Percentiles rank a stretch among this genome's conserved stretches.
phyloP scores from a whole-genome alignment of 2,888 invertebrate genomes.

The Thalpophila matura region DNA sequence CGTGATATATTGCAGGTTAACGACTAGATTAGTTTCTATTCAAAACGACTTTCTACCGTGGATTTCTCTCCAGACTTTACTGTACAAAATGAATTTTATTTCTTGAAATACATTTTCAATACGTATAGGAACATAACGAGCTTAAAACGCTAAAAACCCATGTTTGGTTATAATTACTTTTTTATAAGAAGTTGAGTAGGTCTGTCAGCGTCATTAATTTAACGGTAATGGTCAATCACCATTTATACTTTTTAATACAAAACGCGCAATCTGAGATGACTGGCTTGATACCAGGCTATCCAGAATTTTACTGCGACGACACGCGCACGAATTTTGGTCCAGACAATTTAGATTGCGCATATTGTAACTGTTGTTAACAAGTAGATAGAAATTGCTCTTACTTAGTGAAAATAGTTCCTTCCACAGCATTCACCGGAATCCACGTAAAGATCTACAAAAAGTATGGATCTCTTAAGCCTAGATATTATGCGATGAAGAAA shows the following conservation, averaged over 20 bases:
- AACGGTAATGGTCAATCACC: background rate
- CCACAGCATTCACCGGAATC: background rate
- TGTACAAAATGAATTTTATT: conserved; percentile 64
- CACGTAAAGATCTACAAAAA: background rate
- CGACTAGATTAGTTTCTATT: conserved; percentile 85
- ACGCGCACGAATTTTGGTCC: too few species aligned
- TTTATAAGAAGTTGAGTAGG: background rate
- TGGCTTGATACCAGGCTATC: too few species aligned
- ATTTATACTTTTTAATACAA: too few species aligned
- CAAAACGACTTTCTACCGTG: conserved; percentile 84
- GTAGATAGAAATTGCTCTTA: too few species aligned
- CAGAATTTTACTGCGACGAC: too few species aligned
- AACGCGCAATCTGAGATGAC: too few species aligned
- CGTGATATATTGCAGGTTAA: conserved; percentile 80
- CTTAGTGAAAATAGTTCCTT: too few species aligned
- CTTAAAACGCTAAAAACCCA: background rate
- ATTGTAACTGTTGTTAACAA: too few species aligned
- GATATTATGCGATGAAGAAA: background rate
- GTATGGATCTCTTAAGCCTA: too few species aligned
- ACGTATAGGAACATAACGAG: background rate
- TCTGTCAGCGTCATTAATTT: too few species aligned
- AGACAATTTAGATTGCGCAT: too few species aligned
- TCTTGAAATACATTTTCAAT: conserved; percentile 44
- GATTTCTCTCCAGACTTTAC: conserved; percentile 78
- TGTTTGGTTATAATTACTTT: background rate